These are phyloP conservation scores for Halocynthia roretzi DNA, from an alignment of 23 tunicate genomes.

Conservation along the genomic window DNA sequence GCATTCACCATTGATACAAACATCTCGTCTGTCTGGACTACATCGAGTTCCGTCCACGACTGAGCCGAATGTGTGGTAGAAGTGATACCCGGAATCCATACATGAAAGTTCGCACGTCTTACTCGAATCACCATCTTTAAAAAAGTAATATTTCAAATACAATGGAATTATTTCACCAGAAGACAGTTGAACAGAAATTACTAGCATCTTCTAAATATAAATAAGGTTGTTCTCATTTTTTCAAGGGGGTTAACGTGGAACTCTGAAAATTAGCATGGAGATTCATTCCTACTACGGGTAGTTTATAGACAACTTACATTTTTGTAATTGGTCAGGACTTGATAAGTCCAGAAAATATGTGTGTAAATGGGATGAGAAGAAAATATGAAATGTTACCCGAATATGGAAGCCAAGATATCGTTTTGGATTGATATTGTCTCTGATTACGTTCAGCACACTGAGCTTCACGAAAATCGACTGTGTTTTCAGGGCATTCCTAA, in stretches of 20 bases:
- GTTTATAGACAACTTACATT: too few relatives aligned
- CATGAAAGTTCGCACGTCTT: conserved; percentile 63
- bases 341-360: too few relatives aligned
- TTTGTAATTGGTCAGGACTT: too few relatives aligned
- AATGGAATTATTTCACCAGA: too few relatives aligned
- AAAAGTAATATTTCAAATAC: too few relatives aligned
- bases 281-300: too few relatives aligned
- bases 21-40: conserved; percentile 26
- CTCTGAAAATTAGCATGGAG: too few relatives aligned
- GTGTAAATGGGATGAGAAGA: not conserved
- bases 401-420: conserved; percentile 59
- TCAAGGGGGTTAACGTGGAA: too few relatives aligned
- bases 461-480: conserved; percentile 32
- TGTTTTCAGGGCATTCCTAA: conserved; percentile 34
- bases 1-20: conserved; percentile 81
- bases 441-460: conserved; percentile 55
- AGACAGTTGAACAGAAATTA: too few relatives aligned
- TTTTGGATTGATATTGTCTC: conserved; percentile 4
- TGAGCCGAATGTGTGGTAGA: conserved; percentile 64
- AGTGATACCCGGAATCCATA: conserved; percentile 47
- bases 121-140: conserved; percentile 3
- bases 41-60: conserved; percentile 83
- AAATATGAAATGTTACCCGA: conserved; percentile 29
- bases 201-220: too few relatives aligned
- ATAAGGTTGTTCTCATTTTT: too few relatives aligned